A percentile compares a stretch with the other conserved stretches of the same genome.
phyloP scores from a whole-genome alignment of 2,113 vertebrate genomes.

The Gymnorhina tibicen region DNA sequence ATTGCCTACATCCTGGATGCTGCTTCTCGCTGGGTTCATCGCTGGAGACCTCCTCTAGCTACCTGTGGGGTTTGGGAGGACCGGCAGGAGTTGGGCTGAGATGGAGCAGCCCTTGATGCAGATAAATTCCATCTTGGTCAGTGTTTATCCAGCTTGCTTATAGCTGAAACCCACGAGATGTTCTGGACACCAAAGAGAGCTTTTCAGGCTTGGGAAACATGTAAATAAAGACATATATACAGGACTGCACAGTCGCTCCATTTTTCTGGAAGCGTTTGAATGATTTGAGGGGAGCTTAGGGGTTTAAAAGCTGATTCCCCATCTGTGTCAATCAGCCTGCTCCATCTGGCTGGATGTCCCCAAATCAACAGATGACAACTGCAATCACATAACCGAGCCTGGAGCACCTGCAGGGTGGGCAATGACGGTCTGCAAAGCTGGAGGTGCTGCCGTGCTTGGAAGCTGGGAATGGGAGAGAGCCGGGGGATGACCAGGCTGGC shows the following conservation, averaged over 20 bases:
- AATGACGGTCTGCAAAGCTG: too few relatives aligned
- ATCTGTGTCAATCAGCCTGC: background rate
- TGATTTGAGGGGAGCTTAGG: background rate
- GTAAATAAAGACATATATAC: background rate
- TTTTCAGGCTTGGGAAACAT: background rate
- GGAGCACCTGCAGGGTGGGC: background rate
- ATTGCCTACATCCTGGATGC: slow-evolving; percentile 7
- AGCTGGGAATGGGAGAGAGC: background rate
- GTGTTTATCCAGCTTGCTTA: background rate
- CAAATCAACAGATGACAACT: background rate
- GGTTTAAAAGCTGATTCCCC: background rate
- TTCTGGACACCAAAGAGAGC: background rate
- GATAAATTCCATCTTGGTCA: background rate
- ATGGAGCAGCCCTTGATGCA: background rate
- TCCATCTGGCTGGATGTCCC: background rate
- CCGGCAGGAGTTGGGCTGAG: background rate
- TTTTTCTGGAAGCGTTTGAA: background rate
- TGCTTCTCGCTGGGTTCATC: background rate
- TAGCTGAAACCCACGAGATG: background rate
- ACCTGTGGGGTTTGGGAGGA: background rate
- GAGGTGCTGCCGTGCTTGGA: background rate
- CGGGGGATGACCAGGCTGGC: background rate
- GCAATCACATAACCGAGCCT: background rate
- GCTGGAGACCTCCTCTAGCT: background rate
- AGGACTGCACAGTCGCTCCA: background rate